Percentiles rank a stretch among this genome's conserved stretches.
These are phyloP conservation scores for Lagopus leucura DNA, from an alignment of 2,113 vertebrate species.

Conservation along the genomic window DNA sequence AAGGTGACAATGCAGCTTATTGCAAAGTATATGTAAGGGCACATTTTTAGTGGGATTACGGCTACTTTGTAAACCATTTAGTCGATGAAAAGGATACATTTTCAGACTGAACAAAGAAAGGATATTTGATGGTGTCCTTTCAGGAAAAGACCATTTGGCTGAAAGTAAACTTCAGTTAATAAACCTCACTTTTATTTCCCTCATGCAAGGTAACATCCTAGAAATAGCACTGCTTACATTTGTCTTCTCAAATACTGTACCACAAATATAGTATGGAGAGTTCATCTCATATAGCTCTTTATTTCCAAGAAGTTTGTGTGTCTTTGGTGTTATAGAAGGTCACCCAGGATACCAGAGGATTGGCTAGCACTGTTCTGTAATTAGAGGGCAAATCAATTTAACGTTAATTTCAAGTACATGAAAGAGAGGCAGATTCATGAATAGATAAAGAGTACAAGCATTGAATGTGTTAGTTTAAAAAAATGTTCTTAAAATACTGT, in stretches of 20 bases:
- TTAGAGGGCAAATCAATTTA: slow-evolving; percentile 27
- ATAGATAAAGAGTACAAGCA: background rate
- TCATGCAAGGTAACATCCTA: background rate
- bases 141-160: background rate
- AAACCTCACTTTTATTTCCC: background rate
- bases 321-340: background rate
- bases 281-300: background rate
- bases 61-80: background rate
- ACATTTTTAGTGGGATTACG: background rate
- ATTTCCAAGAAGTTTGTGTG: slow-evolving; percentile 43
- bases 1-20: background rate
- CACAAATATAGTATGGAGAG: background rate
- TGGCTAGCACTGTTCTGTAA: background rate
- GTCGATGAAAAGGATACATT: background rate
- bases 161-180: background rate
- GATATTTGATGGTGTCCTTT: background rate
- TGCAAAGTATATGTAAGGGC: background rate
- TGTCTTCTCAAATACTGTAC: background rate
- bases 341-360: background rate
- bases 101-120: background rate
- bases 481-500: background rate
- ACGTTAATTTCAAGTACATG: slow-evolving; percentile 31
- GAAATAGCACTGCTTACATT: background rate
- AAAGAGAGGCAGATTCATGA: slow-evolving; percentile 26
- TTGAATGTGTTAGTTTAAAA: background rate